A percentile compares a stretch with the other conserved stretches of the same genome.
Conservation (phyloP, 2,797 vertebrate genomes). For the Coendou prehensilis region DNA sequence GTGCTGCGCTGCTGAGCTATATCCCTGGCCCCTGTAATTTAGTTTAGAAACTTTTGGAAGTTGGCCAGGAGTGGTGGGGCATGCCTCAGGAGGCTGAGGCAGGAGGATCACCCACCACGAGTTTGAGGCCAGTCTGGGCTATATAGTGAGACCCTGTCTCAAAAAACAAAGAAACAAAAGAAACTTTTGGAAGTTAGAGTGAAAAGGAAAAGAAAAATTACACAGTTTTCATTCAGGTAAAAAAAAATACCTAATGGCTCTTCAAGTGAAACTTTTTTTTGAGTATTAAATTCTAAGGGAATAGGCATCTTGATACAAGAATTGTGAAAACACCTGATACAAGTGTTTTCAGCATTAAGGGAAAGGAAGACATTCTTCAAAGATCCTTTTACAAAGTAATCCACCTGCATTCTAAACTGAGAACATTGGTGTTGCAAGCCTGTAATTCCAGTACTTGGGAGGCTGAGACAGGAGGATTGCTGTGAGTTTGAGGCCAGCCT, state of each 20-base stretch:
- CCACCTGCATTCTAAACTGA: slow-evolving; percentile 29
- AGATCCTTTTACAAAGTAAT: not conserved
- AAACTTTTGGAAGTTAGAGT: not conserved
- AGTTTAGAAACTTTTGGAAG: not conserved
- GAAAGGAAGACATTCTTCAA: not conserved
- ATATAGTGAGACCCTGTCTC: not conserved
- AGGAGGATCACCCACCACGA: not conserved
- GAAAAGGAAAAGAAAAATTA: slow-evolving; percentile 50
- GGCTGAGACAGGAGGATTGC: not conserved
- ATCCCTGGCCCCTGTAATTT: not conserved
- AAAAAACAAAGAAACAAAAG: not conserved
- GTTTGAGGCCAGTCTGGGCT: not conserved
- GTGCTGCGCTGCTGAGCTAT: too few species aligned
- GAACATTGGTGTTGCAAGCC: not conserved
- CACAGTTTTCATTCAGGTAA: slow-evolving; percentile 16
- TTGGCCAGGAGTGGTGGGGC: not conserved
- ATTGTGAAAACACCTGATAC: not conserved
- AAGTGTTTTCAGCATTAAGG: not conserved
- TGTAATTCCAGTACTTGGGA: not conserved
- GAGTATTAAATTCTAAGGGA: slow-evolving; percentile 4
- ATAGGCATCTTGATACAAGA: not conserved
- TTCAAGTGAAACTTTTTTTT: slow-evolving; percentile 12
- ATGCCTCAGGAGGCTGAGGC: not conserved
- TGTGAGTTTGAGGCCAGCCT: not conserved
- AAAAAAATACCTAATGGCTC: slow-evolving; percentile 24